Evolutionary conservation across 2,797 vertebrate genomes (phyloP).

Genomic region (Fistularia tabacaria): DNA sequence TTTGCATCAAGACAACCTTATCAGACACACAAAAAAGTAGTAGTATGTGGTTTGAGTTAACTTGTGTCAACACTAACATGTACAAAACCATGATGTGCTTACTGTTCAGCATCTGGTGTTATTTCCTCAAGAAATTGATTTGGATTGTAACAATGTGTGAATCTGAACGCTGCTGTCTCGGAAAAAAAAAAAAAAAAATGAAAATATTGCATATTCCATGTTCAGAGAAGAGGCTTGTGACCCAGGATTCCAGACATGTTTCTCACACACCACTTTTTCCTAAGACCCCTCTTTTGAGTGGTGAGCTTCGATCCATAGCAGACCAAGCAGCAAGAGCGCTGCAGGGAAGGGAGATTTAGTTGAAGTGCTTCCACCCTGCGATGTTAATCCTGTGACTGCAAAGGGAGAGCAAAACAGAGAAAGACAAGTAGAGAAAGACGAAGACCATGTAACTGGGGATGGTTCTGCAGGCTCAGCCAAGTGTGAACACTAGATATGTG

Average conservation of each 20-base stretch:
- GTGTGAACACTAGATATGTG: slow-evolving; percentile 48
- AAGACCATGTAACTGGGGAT: slow-evolving; percentile 35
- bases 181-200: background rate
- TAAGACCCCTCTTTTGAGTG: slow-evolving; percentile 39
- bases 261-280: slow-evolving; percentile 48
- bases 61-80: too few relatives aligned
- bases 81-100: too few relatives aligned
- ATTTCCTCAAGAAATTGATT: too few relatives aligned
- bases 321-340: slow-evolving; percentile 47
- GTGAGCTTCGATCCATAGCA: slow-evolving; percentile 52
- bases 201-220: slow-evolving; percentile 21
- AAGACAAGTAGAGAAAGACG: slow-evolving; percentile 7
- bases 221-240: slow-evolving; percentile 29
- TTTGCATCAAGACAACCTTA: too few relatives aligned
- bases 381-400: slow-evolving; percentile 14
- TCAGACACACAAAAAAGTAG: too few relatives aligned
- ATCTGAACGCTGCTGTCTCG: too few relatives aligned
- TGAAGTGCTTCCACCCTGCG: slow-evolving; percentile 59
- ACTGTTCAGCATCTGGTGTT: too few relatives aligned
- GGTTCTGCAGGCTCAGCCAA: slow-evolving; percentile 50
- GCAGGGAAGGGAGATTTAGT: slow-evolving; percentile 57
- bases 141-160: too few relatives aligned
- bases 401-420: slow-evolving; percentile 2
- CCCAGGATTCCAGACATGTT: slow-evolving; percentile 47
- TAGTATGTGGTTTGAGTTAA: too few relatives aligned